These are phyloP conservation scores for Cyprinodon brontotheroides DNA, from an alignment of 2,113 vertebrate genomes.

Conservation along the genomic window DNA sequence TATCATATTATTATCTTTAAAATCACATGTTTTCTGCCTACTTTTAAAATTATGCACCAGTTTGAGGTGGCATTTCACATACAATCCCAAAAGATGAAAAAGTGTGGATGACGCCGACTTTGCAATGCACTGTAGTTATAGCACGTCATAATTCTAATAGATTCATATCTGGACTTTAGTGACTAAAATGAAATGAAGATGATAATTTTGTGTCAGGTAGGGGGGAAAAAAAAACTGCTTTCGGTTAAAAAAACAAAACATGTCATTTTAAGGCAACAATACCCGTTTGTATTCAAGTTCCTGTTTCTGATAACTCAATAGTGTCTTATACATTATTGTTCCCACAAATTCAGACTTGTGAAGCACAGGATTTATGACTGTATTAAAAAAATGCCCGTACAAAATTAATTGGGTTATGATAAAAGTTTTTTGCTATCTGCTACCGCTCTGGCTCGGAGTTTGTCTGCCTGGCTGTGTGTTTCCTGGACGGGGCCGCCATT, in stretches of 20 bases:
- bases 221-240: neutral
- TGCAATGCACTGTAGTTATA: neutral
- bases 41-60: too few species aligned
- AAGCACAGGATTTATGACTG: neutral
- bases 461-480: too few species aligned
- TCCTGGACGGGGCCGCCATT: too few species aligned
- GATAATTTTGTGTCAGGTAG: neutral
- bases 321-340: too few species aligned
- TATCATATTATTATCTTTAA: neutral
- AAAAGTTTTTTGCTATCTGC: too few species aligned
- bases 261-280: too few species aligned
- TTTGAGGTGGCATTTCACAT: neutral
- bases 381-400: neutral
- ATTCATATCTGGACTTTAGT: neutral
- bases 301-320: too few species aligned
- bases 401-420: neutral
- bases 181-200: neutral
- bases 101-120: too few species aligned
- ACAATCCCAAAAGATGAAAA: neutral
- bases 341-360: neutral
- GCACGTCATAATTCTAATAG: neutral
- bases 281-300: too few species aligned
- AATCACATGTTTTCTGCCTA: neutral
- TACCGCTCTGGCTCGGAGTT: too few species aligned
- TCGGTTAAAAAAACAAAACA: neutral